Percentiles rank a stretch among this genome's conserved stretches.
phyloP scores from a whole-genome alignment of 2,113 vertebrate genomes.

The Chiloscyllium plagiosum region DNA sequence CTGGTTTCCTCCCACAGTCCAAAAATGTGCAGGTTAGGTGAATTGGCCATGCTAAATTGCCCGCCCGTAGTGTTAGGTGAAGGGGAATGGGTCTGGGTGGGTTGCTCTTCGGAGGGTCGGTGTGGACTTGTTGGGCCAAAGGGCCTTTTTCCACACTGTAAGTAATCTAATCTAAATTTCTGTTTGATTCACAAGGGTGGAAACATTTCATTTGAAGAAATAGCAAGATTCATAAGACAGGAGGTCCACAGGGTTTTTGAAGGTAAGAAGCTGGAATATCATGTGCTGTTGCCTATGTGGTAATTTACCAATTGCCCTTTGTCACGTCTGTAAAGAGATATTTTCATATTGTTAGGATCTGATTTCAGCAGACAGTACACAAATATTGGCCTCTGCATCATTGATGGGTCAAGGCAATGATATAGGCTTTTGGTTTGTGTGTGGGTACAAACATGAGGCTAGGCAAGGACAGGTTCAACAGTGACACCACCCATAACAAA shows the following conservation, averaged over 20 bases:
- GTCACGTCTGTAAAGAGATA: not conserved
- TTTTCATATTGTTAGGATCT: too few relatives aligned
- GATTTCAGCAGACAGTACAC: not conserved
- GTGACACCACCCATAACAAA: not conserved
- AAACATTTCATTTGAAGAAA: constrained; percentile 74
- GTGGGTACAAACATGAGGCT: not conserved
- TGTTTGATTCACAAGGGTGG: constrained; percentile 59
- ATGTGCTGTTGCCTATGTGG: not conserved
- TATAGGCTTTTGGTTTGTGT: not conserved
- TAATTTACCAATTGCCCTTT: not conserved
- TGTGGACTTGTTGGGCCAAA: too few relatives aligned
- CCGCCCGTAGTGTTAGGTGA: too few relatives aligned
- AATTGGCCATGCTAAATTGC: too few relatives aligned
- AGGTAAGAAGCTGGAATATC: constrained; percentile 61
- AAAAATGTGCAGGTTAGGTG: too few relatives aligned
- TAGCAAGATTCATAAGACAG: constrained; percentile 77
- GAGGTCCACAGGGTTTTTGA: constrained; percentile 85
- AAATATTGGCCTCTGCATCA: not conserved
- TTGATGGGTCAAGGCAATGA: not conserved
- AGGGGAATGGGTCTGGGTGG: too few relatives aligned
- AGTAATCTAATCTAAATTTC: not conserved
- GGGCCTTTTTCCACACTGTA: too few relatives aligned
- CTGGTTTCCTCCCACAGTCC: too few relatives aligned
- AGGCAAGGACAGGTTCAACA: not conserved
- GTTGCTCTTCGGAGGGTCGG: too few relatives aligned